Evolutionary conservation across 23 tunicate genomes (phyloP).

Genomic region (Trididemnum nubilum): DNA sequence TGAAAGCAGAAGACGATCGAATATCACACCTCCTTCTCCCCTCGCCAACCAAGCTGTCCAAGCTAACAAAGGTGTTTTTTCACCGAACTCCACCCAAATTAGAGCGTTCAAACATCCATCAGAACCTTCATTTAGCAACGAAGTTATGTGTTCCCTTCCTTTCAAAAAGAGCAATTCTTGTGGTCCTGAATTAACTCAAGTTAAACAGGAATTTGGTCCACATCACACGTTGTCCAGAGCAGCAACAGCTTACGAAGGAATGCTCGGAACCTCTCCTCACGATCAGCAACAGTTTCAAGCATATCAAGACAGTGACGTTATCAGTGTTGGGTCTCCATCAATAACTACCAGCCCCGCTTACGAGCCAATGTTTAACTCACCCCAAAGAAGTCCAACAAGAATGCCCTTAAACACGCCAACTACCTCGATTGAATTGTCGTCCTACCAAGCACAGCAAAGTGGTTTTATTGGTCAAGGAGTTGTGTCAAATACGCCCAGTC

Average conservation of each 20-base stretch:
- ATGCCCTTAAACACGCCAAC: no score
- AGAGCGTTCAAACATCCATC: conserved; percentile 8
- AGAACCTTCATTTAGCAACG: not conserved
- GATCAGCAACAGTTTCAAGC: conserved; percentile 8
- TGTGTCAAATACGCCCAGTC: not conserved
- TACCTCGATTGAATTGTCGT: not conserved
- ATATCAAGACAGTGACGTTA: not conserved
- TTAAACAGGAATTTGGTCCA: not conserved
- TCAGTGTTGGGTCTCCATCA: conserved; percentile 22
- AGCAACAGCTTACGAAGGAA: not conserved
- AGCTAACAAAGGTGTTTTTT: no score
- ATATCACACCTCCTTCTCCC: conserved; percentile 44
- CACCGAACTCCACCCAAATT: not conserved
- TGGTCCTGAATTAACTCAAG: conserved; percentile 2
- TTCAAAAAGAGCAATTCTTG: conserved; percentile 27
- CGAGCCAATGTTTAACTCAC: conserved; percentile 3
- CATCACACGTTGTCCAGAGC: not conserved
- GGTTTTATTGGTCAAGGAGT: no score
- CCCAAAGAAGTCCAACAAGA: conserved; percentile 48
- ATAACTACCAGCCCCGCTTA: conserved; percentile 5
- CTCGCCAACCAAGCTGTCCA: not conserved
- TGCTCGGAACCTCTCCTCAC: not conserved
- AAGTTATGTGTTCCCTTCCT: not conserved
- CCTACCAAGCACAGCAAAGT: not conserved
- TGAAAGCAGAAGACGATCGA: conserved; percentile 23